Evolutionary conservation across 1,140 invertebrate genomes (phyloP).

Genomic region (Penaeus japonicus): DNA sequence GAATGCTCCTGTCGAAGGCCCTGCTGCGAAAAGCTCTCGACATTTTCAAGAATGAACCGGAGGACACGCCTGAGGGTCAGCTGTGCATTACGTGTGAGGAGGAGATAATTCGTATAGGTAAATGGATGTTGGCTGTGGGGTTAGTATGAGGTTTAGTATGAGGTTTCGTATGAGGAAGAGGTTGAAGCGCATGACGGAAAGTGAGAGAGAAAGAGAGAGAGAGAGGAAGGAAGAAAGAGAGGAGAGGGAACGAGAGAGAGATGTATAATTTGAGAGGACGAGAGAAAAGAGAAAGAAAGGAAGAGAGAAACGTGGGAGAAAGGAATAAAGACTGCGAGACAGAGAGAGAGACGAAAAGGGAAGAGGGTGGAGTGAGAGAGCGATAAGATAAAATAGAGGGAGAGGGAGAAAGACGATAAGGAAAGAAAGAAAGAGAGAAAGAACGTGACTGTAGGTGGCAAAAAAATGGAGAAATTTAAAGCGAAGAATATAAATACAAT

Average conservation of each 20-base stretch:
- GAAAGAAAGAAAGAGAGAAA: not conserved
- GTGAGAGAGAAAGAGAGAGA: not conserved
- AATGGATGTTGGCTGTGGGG: slow-evolving; percentile 58
- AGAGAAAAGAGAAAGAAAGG: not conserved
- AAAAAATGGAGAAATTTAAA: not conserved
- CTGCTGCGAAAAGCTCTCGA: slow-evolving; percentile 57
- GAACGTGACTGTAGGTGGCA: not conserved
- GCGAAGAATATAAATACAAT: no score
- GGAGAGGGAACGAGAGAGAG: not conserved
- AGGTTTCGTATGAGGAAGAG: not conserved
- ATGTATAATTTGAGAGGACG: not conserved
- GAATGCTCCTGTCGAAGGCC: slow-evolving; percentile 55
- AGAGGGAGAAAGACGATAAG: not conserved
- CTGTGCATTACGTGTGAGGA: slow-evolving; percentile 51
- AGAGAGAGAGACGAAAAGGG: not conserved
- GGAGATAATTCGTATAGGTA: slow-evolving; percentile 54
- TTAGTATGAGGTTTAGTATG: slow-evolving; percentile 27
- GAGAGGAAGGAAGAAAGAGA: not conserved
- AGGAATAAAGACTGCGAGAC: not conserved
- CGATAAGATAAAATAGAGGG: no score
- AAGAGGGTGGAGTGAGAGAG: not conserved
- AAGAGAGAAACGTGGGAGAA: not conserved
- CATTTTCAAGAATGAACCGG: slow-evolving; percentile 51
- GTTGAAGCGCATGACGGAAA: no score
- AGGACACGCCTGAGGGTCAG: slow-evolving; percentile 56